Evolutionary conservation across 2,113 vertebrate genomes (phyloP), one percentile per base, ranked within the genome.

Genomic region (Hipposideros armiger): DNA sequence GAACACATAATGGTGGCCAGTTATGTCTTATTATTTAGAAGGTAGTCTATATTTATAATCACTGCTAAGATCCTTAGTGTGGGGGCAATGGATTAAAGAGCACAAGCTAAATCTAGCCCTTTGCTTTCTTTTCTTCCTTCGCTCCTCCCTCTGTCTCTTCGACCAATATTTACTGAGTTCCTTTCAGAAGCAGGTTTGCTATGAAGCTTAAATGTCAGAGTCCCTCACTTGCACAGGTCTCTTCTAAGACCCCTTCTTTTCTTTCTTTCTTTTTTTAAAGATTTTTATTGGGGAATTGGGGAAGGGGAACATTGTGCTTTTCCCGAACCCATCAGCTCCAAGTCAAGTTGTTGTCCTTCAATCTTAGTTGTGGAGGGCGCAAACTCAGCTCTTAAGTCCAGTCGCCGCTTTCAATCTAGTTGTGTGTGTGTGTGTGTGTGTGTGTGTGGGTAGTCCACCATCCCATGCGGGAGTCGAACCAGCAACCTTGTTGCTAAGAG

Each of bases 191-290:
- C 8, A 88, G 17, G 62, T 82, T 84, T 70, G 5, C 47, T 82
- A 13, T 66, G 74, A 81, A 84, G 19, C 50, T 87, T 73, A 54
- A 80, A 22, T 78, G 87, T 69, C 24, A 54, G 91, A 67, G 26
- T 9, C 26, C 40, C 11, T 66, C 80, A 84, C 22, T 36, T 86
- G 26, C 14, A 64, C 36, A 58, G 28, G 19, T 85, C 47, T 81
- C 56, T 91, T 81, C 52, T n/a, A 91, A 81, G 58, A 22, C 4
- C 10, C 8, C n/a, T 42, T 70, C 4, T 24, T 78, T 72, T 54
- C 67, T 91, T 84, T 96, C 58, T 52, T 9, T 84, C 26, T 72
- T 96, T 83, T 13, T 73, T 77, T 62, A 82, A 70, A 83, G 14
- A 22, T n/a, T 20, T 47, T 9, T 47, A 36, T 36, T 36, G 36